Conservation (phyloP, 1,140 invertebrate genomes). For the Archivesica marissinica region DNA sequence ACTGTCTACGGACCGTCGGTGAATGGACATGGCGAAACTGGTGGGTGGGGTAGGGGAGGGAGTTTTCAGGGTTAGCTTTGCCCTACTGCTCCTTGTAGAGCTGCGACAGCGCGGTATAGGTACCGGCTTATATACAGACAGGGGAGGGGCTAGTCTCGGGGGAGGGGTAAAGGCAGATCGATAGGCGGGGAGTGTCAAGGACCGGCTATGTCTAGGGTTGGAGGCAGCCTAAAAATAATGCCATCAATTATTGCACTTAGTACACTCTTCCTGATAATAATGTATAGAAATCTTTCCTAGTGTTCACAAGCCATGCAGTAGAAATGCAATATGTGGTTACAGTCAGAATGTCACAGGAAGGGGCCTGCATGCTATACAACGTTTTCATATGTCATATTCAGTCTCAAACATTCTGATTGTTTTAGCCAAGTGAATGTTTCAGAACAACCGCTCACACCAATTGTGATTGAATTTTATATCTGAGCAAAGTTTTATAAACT, state of each 20-base stretch:
- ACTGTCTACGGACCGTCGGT: conserved; percentile 63
- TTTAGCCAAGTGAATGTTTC: too few species aligned
- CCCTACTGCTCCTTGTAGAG: conserved; percentile 31
- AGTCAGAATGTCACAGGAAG: background rate
- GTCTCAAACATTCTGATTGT: too few species aligned
- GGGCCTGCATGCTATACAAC: too few species aligned
- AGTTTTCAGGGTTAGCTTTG: conserved; percentile 50
- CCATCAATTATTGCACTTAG: background rate
- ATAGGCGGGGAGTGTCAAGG: conserved; percentile 48
- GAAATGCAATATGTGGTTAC: background rate
- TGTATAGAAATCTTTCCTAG: background rate
- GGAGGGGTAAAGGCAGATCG: conserved; percentile 77
- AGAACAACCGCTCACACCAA: too few species aligned
- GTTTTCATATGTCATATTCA: too few species aligned
- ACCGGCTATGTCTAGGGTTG: conserved; percentile 2
- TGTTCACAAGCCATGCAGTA: background rate
- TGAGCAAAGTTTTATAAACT: too few species aligned
- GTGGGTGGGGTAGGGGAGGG: conserved; percentile 47
- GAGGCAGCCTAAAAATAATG: conserved; percentile 38
- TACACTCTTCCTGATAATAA: background rate
- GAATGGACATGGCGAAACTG: background rate
- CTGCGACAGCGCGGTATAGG: conserved; percentile 52
- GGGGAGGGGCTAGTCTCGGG: conserved; percentile 65
- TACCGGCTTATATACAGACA: conserved; percentile 67
- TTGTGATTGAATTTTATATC: too few species aligned